Base-by-base conservation (phyloP, 2,888 invertebrate genomes). In the Cataglyphis albicans region DNA sequence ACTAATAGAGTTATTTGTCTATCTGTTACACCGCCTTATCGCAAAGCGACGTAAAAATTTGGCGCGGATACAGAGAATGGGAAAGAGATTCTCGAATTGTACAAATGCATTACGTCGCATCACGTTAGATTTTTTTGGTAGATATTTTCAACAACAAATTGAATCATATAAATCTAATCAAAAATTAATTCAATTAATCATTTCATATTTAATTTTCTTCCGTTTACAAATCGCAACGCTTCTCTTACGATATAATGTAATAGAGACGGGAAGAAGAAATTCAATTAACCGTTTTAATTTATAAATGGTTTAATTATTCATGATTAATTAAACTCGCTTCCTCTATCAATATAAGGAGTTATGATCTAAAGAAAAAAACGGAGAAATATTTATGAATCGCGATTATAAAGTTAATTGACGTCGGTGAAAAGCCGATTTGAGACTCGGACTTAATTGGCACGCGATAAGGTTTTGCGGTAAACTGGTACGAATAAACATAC, bases 401-500 rank as follows among this genome's bases (percentile, higher is more conserved):
- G 75, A 38, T 55, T 38, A 52, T 12, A 55, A 25, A 52, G 25
- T 64, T 48, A 64, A 76, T 10, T 29, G 64, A 38, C 25, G 15
- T 18, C 52, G 64, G 25, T 35, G 63, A 63, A 63, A 63, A 68
- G 32, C n/a, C 18, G 44, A 21, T 9, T 21, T 10, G 1, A 6
- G 35, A 18, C 61, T 21, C 35, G 15, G 32, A 25, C 25, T 57
- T 65, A 65, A 65, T 76, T 76, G 75, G 29, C 18, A 63, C 21
- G 4, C 52, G n/a, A n/a, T 52, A 52, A 52, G 7, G n/a, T 52
- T 52, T 52, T 52, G 25, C 25, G 32, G 75, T 21, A 32, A 78
- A 78, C 78, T 59, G 68, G 78, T 78, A 80, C 70, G 32, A 70
- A 70, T 80, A 70, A 70, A 35, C 78, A 80, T 80, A 80, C 78